Base-by-base conservation (phyloP, 2,888 invertebrate species). In the Pyrochroa serraticornis region DNA sequence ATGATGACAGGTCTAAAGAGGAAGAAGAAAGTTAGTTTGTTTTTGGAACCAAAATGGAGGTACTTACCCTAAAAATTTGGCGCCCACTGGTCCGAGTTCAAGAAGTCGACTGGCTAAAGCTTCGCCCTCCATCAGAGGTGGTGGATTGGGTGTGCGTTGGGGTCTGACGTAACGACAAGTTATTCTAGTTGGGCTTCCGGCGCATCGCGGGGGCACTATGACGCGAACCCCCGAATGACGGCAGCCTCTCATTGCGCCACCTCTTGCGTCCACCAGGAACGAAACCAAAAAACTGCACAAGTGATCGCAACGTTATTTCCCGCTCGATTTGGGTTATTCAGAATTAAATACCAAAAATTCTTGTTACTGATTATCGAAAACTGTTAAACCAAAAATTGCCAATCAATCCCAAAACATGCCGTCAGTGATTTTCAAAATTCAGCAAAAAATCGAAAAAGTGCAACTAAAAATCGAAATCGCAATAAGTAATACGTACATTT, bases 181-280 rank as follows among this genome's bases (percentile, higher is more conserved):
- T 59, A 99, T 93, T 32, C 99, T 84, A 60, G 96, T 97, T 7
- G 99, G 99, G 78, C 94, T 94, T 0, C 93, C 87, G 60, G 97
- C 98, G 67, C 96, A 93, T 63, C 94, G 89, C 0, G 98, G 97
- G 10, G 99, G 99, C 37, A 99, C 94, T 71, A 99, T 95, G 64
- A 99, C 90, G 36, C 97, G 86, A 6, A 99, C 95, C 0, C 99
- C 98, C 30, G 96, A 96, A 76, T 99, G 97, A 5, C 99, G 89
- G 79, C 97, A 98, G 10, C 98, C 98, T 67, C 96, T 88, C 98
- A 99, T 98, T 12, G 98, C 96, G 6, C 98, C 99, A 12, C 99
- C 99, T 9, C 98, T 88, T 0, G 99, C 99, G 78, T 99, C 99
- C 69, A 99, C 99, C 84, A 99, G 89, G 82, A 99, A 99, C 67